phyloP scores from a whole-genome alignment of 2,797 vertebrate species.

The Scarus forsteni region DNA sequence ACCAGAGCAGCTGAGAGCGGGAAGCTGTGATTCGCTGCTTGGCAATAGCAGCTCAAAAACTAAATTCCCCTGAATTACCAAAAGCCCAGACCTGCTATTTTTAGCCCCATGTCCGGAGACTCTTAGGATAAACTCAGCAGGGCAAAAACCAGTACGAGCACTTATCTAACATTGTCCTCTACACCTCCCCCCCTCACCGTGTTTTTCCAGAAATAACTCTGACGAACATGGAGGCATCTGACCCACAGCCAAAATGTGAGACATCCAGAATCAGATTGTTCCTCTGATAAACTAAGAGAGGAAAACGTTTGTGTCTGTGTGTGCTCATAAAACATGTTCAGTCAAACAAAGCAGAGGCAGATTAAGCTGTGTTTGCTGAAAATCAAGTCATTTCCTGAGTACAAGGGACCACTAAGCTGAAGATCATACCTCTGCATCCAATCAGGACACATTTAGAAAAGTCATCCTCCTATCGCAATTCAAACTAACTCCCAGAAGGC shows the following conservation, averaged over 20 bases:
- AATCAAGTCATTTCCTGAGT: slow-evolving; percentile 57
- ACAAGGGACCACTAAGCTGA: slow-evolving; percentile 45
- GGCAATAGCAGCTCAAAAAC: slow-evolving; percentile 57
- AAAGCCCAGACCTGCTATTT: slow-evolving; percentile 73
- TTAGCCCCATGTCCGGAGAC: slow-evolving; percentile 66
- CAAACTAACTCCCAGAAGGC: slow-evolving; percentile 36
- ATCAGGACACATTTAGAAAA: slow-evolving; percentile 26
- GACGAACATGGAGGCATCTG: slow-evolving; percentile 53
- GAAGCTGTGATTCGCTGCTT: slow-evolving; percentile 39
- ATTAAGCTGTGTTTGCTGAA: slow-evolving; percentile 47
- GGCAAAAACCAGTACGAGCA: slow-evolving; percentile 49
- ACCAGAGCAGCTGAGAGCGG: slow-evolving; percentile 35
- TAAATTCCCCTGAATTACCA: slow-evolving; percentile 73
- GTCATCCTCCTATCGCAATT: slow-evolving; percentile 47
- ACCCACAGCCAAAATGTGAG: slow-evolving; percentile 59
- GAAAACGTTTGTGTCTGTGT: slow-evolving; percentile 26
- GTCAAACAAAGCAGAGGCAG: slow-evolving; percentile 46
- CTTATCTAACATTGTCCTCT: slow-evolving; percentile 60
- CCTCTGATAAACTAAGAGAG: slow-evolving; percentile 40
- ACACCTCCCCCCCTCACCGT: slow-evolving; percentile 31
- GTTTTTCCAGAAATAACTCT: slow-evolving; percentile 71
- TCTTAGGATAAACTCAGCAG: slow-evolving; percentile 65
- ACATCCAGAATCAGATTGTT: slow-evolving; percentile 63
- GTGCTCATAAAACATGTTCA: slow-evolving; percentile 13
- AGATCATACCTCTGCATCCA: slow-evolving; percentile 32